A percentile compares a stretch with the other conserved stretches of the same genome.
phyloP scores from a whole-genome alignment of 2,113 vertebrate species.

The Hydrochoerus hydrochaeris region DNA sequence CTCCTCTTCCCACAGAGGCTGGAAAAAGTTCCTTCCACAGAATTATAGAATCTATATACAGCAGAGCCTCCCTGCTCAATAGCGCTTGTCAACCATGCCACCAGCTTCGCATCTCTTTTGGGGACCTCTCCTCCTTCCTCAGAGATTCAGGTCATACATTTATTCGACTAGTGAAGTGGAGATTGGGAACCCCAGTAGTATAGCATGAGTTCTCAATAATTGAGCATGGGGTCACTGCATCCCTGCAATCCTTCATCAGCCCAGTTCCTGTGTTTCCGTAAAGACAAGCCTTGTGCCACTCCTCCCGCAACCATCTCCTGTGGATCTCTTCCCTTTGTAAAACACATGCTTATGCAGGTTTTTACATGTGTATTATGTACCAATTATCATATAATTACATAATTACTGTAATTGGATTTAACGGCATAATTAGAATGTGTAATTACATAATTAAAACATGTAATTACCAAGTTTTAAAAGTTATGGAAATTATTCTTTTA shows the following conservation, averaged over 20 bases:
- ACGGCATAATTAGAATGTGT: slow-evolving; percentile 86
- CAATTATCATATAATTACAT: slow-evolving; percentile 88
- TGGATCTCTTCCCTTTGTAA: slow-evolving; percentile 84
- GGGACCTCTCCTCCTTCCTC: neutral
- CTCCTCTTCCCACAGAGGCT: too few relatives aligned
- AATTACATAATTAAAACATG: slow-evolving; percentile 85
- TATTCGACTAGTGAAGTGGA: neutral
- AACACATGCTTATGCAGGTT: slow-evolving; percentile 83
- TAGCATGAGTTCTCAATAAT: neutral
- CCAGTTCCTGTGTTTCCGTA: slow-evolving; percentile 25
- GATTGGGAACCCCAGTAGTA: neutral
- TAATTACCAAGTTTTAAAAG: slow-evolving; percentile 80
- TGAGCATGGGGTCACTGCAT: neutral
- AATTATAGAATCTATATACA: neutral
- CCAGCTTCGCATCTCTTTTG: neutral
- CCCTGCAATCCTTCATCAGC: slow-evolving; percentile 41
- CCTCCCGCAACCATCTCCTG: slow-evolving; percentile 34
- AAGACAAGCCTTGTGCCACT: slow-evolving; percentile 19
- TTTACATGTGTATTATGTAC: slow-evolving; percentile 86
- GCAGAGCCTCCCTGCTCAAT: neutral
- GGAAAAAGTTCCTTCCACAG: neutral
- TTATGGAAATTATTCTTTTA: slow-evolving; percentile 77
- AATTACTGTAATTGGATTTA: slow-evolving; percentile 89
- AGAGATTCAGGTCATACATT: neutral
- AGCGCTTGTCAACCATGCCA: neutral